Evolutionary conservation across 1,140 invertebrate genomes (phyloP).

Genomic region (Microplitis mediator): DNA sequence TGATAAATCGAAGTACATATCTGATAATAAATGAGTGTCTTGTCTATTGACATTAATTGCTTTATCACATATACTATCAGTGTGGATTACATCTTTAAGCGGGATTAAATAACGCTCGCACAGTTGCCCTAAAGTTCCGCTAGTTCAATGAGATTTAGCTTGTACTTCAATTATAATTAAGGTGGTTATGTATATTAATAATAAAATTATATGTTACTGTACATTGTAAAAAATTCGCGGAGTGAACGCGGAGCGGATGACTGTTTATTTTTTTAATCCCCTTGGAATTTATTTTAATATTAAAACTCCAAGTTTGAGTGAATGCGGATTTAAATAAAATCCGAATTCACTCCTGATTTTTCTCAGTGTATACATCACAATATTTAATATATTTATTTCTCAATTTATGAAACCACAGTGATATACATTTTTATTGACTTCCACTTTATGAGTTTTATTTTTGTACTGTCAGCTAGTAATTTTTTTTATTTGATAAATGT

Average conservation of each 20-base stretch:
- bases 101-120: constrained; percentile 13
- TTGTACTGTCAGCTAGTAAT: neutral
- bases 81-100: constrained; percentile 7
- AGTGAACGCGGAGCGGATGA: too few species aligned
- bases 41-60: constrained; percentile 6
- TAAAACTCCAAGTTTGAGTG: too few species aligned
- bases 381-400: neutral
- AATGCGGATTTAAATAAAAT: too few species aligned
- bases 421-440: neutral
- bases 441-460: neutral
- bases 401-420: neutral
- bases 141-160: neutral
- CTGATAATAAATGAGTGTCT: neutral
- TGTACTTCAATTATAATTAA: neutral
- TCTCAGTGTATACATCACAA: too few species aligned
- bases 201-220: neutral
- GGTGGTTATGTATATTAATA: neutral
- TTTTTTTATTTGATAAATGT: neutral
- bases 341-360: too few species aligned
- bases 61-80: neutral
- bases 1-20: neutral
- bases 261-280: too few species aligned
- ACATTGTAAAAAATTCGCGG: neutral
- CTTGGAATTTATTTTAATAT: too few species aligned
- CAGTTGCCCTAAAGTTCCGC: neutral